These are phyloP conservation scores for Elysia crispata DNA, from an alignment of 2,888 invertebrate genomes.

Conservation along the genomic window DNA sequence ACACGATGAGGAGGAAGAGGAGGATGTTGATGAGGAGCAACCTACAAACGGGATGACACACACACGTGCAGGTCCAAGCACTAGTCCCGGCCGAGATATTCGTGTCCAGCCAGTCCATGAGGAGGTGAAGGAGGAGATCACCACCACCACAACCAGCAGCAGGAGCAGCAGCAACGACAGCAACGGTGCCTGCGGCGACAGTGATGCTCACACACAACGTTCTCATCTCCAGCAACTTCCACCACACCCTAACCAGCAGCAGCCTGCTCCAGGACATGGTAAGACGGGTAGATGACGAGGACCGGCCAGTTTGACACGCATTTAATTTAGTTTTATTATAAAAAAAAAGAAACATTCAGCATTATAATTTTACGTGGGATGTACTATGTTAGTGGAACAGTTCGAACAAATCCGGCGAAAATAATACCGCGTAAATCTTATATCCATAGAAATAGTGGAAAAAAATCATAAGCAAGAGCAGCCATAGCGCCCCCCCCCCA, in stretches of 20 bases:
- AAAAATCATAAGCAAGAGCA: no score
- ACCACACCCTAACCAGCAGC: slow-evolving; percentile 29
- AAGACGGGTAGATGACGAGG: no score
- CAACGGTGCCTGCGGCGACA: slow-evolving; percentile 33
- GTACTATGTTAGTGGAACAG: no score
- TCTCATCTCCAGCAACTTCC: not conserved
- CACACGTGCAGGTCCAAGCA: not conserved
- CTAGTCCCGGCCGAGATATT: not conserved
- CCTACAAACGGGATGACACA: not conserved
- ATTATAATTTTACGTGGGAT: no score
- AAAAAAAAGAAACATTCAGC: no score
- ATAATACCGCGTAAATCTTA: no score
- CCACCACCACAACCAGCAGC: slow-evolving; percentile 38
- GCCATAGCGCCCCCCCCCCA: no score
- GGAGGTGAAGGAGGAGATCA: slow-evolving; percentile 11
- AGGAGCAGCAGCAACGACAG: not conserved
- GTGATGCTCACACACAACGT: not conserved
- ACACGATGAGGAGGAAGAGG: slow-evolving; percentile 37
- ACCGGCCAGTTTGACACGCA: no score
- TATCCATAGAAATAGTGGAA: no score
- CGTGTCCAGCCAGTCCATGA: not conserved
- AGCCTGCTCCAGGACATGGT: slow-evolving; percentile 53
- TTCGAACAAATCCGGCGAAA: no score
- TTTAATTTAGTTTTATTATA: no score
- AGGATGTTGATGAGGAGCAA: slow-evolving; percentile 6